phyloP scores from a whole-genome alignment of 2,888 invertebrate species.

The Xestobium rufovillosum region DNA sequence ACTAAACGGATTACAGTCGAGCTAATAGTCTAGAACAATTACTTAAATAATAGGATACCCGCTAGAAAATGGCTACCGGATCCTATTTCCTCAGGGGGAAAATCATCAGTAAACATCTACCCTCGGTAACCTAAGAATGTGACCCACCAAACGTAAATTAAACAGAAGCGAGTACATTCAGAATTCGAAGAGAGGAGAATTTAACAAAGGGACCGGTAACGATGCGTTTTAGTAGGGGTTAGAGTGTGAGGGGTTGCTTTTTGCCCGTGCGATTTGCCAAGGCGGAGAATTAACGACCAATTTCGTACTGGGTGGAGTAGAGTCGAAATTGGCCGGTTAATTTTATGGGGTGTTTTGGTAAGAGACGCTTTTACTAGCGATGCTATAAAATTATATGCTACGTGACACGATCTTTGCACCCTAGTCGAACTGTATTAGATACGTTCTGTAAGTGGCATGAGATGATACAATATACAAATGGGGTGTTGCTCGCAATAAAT shows the following conservation, averaged over 20 bases:
- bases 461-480: too few relatives aligned
- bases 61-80: constrained; percentile 41
- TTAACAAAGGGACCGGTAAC: constrained; percentile 38
- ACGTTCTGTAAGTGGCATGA: too few relatives aligned
- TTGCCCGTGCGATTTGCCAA: constrained; percentile 24
- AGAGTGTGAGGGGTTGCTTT: constrained; percentile 32
- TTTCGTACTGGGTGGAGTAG: constrained; percentile 28
- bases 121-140: constrained; percentile 27
- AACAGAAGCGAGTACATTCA: constrained; percentile 21
- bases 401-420: constrained; percentile 18
- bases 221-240: constrained; percentile 34
- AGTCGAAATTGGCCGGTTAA: constrained; percentile 26
- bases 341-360: constrained; percentile 33
- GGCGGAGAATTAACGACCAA: constrained; percentile 21
- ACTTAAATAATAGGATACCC: constrained; percentile 43
- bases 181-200: constrained; percentile 28
- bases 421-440: background rate
- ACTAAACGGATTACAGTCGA: constrained; percentile 40
- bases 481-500: too few relatives aligned
- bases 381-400: constrained; percentile 29
- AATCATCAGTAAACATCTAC: constrained; percentile 38
- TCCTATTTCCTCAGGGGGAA: constrained; percentile 42
- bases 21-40: constrained; percentile 43
- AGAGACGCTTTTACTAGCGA: constrained; percentile 30
- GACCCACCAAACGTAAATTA: constrained; percentile 8